Conservation (phyloP, 2,888 invertebrate genomes). For the Amphiduros pacificus region DNA sequence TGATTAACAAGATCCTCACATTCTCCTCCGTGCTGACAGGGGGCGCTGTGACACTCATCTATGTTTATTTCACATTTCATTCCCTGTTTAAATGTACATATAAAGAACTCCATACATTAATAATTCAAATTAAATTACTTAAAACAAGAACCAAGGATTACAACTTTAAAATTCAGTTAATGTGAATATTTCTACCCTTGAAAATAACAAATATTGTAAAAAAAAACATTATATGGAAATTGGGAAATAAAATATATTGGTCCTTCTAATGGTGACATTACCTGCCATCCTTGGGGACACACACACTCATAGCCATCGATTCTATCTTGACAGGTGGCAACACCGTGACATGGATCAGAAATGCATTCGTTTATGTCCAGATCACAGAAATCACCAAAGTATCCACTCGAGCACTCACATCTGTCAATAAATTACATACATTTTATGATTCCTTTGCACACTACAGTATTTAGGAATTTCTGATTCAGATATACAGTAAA, state of each 20-base stretch:
- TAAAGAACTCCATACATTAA: too few relatives aligned
- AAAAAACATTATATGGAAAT: neutral
- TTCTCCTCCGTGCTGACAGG: too few relatives aligned
- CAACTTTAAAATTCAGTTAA: too few relatives aligned
- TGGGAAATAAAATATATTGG: neutral
- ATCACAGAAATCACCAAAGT: conserved; percentile 7
- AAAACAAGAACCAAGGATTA: too few relatives aligned
- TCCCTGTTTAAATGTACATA: too few relatives aligned
- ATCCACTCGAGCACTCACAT: conserved; percentile 2
- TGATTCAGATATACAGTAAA: too few relatives aligned
- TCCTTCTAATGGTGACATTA: neutral
- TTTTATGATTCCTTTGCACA: neutral
- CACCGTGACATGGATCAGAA: neutral
- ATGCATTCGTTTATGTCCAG: conserved; percentile 3
- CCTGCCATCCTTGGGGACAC: conserved; percentile 1
- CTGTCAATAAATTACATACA: neutral
- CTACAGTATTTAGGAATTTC: too few relatives aligned
- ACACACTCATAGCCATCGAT: neutral
- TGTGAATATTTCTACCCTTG: too few relatives aligned
- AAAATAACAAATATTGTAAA: neutral
- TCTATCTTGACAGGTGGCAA: conserved; percentile 10
- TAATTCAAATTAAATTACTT: too few relatives aligned
- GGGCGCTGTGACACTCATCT: conserved; percentile 14
- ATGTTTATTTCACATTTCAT: conserved; percentile 14
- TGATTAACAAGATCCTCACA: too few relatives aligned